phyloP scores from a whole-genome alignment of 2,113 vertebrate genomes.

The Paralichthys olivaceus region DNA sequence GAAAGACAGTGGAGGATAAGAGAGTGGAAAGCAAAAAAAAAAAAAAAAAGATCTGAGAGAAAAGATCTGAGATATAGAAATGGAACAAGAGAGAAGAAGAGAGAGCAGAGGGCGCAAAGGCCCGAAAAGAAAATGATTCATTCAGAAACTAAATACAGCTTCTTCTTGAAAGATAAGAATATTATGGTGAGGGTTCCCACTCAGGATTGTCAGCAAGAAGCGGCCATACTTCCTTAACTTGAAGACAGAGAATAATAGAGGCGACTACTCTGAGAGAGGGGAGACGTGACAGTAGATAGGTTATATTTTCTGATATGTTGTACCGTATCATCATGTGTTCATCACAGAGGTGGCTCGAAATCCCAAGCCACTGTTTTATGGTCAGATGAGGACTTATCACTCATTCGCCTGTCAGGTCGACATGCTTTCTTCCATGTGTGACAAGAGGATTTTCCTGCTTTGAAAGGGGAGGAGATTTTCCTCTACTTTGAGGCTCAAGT shows the following conservation, averaged over 20 bases:
- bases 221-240: not conserved
- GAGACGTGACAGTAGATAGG: conserved; percentile 9
- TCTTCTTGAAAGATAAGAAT: conserved; percentile 48
- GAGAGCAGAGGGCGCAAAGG: conserved; percentile 19
- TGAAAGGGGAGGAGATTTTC: conserved; percentile 44
- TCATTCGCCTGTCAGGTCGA: conserved; percentile 45
- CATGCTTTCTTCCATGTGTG: conserved; percentile 45
- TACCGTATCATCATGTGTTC: not conserved
- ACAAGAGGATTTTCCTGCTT: conserved; percentile 63
- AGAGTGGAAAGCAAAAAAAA: not conserved
- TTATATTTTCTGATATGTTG: not conserved
- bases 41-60: conserved; percentile 34
- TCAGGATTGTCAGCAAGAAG: conserved; percentile 32
- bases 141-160: conserved; percentile 52
- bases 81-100: conserved; percentile 19
- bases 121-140: conserved; percentile 45
- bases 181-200: conserved; percentile 30
- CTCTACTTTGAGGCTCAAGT: conserved; percentile 48
- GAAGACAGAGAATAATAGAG: conserved; percentile 15
- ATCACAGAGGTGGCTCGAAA: not conserved
- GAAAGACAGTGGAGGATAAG: conserved; percentile 27
- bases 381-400: conserved; percentile 51
- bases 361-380: conserved; percentile 28
- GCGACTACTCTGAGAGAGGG: not conserved
- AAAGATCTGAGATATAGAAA: conserved; percentile 56